These are phyloP conservation scores for Nothura maculosa DNA, from an alignment of 2,797 vertebrate genomes.

Conservation along the genomic window DNA sequence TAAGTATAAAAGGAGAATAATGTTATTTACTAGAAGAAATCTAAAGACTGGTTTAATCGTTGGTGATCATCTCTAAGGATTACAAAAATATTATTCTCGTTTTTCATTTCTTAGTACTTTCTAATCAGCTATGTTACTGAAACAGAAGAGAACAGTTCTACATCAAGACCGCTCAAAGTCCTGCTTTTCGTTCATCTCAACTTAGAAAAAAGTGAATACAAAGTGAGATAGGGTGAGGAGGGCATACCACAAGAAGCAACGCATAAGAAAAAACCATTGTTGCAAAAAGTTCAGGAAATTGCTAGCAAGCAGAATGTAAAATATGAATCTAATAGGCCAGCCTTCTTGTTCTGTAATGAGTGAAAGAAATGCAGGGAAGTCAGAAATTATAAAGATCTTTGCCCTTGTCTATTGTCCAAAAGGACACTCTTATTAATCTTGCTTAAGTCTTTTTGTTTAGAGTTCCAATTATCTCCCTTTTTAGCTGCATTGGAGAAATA, in stretches of 20 bases:
- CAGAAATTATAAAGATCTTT: conserved; percentile 23
- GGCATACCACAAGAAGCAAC: not conserved
- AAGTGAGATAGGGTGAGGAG: not conserved
- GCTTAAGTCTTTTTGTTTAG: not conserved
- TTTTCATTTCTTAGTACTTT: not conserved
- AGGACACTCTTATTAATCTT: conserved; percentile 12
- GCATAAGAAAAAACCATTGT: not conserved
- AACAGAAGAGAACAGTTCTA: not conserved
- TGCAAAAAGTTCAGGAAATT: not conserved
- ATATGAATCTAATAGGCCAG: not conserved
- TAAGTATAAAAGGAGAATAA: not conserved
- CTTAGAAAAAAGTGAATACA: not conserved
- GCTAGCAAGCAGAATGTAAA: not conserved
- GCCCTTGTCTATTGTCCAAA: conserved; percentile 20
- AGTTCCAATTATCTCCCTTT: not conserved
- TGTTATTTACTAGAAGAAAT: not conserved
- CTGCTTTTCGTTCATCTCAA: not conserved
- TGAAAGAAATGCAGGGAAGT: not conserved
- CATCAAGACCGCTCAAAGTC: not conserved
- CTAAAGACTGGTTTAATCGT: not conserved
- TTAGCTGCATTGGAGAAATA: not conserved
- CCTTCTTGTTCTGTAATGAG: not conserved
- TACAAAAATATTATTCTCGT: rapidly evolving
- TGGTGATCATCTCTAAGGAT: rapidly evolving
- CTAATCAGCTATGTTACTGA: not conserved